Evolutionary conservation across 2,113 vertebrate genomes (phyloP).

Genomic region (Ovis aries): DNA sequence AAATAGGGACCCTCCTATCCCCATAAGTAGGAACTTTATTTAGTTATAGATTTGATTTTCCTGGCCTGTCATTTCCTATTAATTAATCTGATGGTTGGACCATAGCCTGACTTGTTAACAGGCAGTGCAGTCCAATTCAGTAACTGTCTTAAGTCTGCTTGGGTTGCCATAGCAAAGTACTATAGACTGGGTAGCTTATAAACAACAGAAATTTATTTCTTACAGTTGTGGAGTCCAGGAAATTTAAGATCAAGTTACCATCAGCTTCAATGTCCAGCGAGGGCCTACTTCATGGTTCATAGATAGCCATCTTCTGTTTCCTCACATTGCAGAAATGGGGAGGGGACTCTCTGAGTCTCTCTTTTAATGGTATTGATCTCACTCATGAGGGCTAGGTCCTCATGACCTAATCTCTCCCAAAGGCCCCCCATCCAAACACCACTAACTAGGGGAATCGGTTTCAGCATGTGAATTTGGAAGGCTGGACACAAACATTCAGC

Average conservation of each 20-base stretch:
- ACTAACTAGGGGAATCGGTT: not conserved
- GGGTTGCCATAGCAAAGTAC: not conserved
- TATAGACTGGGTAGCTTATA: not conserved
- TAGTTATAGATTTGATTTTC: no score
- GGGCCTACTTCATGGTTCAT: not conserved
- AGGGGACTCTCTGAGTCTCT: not conserved
- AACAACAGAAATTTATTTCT: not conserved
- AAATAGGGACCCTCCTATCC: not conserved
- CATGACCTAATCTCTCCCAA: not conserved
- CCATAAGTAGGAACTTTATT: not conserved
- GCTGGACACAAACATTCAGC: not conserved
- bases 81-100: no score
- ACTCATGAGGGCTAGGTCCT: not conserved
- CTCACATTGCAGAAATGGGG: not conserved
- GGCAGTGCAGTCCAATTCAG: not conserved
- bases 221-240: not conserved
- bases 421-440: not conserved
- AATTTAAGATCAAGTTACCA: not conserved
- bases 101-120: slow-evolving; percentile 2
- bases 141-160: not conserved
- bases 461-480: not conserved
- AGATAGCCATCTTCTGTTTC: not conserved
- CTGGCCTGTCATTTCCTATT: no score
- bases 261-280: not conserved
- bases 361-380: not conserved